phyloP scores from a whole-genome alignment of 2,797 vertebrate genomes.

The Sitta carolinensis region DNA sequence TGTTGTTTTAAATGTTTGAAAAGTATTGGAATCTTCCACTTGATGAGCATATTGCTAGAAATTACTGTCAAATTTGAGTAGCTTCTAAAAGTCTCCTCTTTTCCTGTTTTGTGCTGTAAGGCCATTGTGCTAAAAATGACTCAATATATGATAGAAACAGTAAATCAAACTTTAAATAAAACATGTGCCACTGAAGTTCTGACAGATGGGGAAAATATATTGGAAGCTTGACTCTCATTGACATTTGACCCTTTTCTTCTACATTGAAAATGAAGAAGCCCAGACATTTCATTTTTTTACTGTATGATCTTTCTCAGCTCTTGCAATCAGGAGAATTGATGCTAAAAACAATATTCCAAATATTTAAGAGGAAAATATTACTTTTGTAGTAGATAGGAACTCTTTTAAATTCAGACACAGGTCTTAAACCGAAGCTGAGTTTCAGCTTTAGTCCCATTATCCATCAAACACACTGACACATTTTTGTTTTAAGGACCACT shows the following conservation, averaged over 20 bases:
- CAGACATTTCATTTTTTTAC: neutral
- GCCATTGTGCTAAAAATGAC: neutral
- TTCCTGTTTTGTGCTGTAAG: neutral
- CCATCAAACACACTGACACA: neutral
- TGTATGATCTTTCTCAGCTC: neutral
- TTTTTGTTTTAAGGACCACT: slow-evolving; percentile 13
- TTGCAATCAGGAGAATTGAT: neutral
- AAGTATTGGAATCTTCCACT: neutral
- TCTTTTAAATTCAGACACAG: neutral
- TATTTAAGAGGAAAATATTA: neutral
- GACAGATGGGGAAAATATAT: neutral
- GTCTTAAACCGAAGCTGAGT: neutral
- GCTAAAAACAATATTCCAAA: neutral
- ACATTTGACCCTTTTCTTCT: neutral
- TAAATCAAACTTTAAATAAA: slow-evolving; percentile 37
- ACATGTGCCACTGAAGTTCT: neutral
- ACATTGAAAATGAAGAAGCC: neutral
- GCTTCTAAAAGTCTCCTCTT: neutral
- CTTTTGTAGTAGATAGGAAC: neutral
- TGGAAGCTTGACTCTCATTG: neutral
- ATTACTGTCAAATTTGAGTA: neutral
- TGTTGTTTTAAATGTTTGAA: neutral
- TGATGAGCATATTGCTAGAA: neutral
- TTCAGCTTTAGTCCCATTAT: neutral
- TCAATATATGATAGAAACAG: neutral